These are phyloP conservation scores for Dinocampus coccinellae DNA, from an alignment of 2,888 invertebrate genomes.

Conservation along the genomic window DNA sequence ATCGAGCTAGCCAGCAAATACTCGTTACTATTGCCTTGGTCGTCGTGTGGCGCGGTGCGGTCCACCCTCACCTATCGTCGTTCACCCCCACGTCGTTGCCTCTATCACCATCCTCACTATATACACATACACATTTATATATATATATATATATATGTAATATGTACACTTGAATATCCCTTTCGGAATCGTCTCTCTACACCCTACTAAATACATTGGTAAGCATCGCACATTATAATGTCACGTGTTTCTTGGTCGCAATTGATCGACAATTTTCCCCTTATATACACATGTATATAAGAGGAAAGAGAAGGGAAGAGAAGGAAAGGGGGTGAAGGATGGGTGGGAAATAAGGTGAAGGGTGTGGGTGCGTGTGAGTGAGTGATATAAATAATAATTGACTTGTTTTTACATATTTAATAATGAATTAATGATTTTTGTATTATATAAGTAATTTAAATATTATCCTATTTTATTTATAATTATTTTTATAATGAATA, in stretches of 20 bases:
- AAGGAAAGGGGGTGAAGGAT: no score
- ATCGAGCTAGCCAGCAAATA: conserved; percentile 69
- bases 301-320: no score
- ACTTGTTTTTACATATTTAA: no score
- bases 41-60: conserved; percentile 30
- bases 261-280: background rate
- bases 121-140: conserved; percentile 17
- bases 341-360: no score
- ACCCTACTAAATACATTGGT: conserved; percentile 53
- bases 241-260: conserved; percentile 15
- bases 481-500: no score
- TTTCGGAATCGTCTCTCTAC: background rate
- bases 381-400: conserved; percentile 19
- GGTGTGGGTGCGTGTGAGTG: background rate
- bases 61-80: conserved; percentile 31
- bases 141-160: background rate
- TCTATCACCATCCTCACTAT: conserved; percentile 28
- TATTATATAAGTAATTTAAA: no score
- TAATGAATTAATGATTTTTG: no score
- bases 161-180: background rate
- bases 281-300: no score
- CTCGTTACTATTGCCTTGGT: conserved; percentile 61
- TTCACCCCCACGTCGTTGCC: conserved; percentile 30
- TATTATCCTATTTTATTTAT: no score
- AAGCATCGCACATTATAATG: conserved; percentile 47